Evolutionary conservation across 2,888 invertebrate genomes (phyloP), one percentile per base, ranked within the genome.

Genomic region (Adelphocoris suturalis): DNA sequence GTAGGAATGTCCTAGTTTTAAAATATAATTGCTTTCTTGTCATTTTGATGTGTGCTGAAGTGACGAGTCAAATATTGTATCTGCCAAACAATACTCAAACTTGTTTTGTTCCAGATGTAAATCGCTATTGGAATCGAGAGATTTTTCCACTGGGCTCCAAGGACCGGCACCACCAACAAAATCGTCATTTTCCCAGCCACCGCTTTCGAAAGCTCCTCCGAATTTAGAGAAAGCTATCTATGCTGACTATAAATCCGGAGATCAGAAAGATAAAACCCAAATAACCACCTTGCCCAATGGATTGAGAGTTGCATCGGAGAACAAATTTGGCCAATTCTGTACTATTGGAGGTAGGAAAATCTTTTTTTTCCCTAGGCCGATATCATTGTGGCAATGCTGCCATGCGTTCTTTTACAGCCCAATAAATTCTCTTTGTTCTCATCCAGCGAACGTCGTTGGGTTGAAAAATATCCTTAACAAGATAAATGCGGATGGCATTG

Each of bases 271-370:
- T 91, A 93, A 94, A 11, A 98, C 99, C 13, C 96, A 97, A 94
- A 97, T 99, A 0, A 98, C 99, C 82, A 96, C 95, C n/a, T 94
- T 99, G n/a, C 94, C 96, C 9, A 99, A 98, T 95, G 99, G 99
- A 0, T 94, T 99, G 75, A 95, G 96, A 92, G 97, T 99, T 9
- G 99, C 99, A 55, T 98, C 99, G 13, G 98, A 99, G 94, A 97
- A 97, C 93, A 96, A 98, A 92, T 99, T 98, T 95, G 99, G 99
- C 13, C 98, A 99, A 93, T 99, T 99, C 94, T 99, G 98, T 93
- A 99, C 99, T 46, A 96, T 99, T 92, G 99, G 99, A 93, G 97
- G 97, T 97, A 93, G 92, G 37, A 37, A 37, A 37, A 2, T 37
- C n/a, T n/a, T n/a, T n/a, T n/a, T n/a, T n/a, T n/a, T n/a, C n/a